A percentile compares a stretch with the other conserved stretches of the same genome.
Evolutionary conservation across 2,113 vertebrate genomes (phyloP).

Genomic region (Malurus cyaneus): DNA sequence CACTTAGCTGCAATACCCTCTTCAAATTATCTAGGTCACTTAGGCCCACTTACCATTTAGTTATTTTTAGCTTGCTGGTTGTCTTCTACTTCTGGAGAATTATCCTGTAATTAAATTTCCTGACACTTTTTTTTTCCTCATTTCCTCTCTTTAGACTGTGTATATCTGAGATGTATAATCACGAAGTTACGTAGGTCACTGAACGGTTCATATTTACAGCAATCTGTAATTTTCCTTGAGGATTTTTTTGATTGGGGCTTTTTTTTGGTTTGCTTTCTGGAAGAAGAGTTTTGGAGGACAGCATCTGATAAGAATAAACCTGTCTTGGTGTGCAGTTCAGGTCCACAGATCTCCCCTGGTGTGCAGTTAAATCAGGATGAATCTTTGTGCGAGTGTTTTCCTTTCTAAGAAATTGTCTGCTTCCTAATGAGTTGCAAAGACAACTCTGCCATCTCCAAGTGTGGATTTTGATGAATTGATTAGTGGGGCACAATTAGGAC

Average conservation of each 20-base stretch:
- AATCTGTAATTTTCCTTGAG: not conserved
- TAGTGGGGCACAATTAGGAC: not conserved
- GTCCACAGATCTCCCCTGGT: not conserved
- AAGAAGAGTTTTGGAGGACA: not conserved
- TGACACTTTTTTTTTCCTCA: not conserved
- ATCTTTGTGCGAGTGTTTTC: not conserved
- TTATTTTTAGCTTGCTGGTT: constrained; percentile 24
- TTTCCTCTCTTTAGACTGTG: not conserved
- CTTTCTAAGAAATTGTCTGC: not conserved
- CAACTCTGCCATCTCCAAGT: rapidly evolving
- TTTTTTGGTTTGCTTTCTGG: not conserved
- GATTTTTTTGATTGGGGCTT: not conserved
- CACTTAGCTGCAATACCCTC: not conserved
- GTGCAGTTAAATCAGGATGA: not conserved
- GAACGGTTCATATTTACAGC: not conserved
- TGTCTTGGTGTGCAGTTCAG: not conserved
- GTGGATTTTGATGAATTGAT: not conserved
- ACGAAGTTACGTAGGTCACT: not conserved
- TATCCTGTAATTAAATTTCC: not conserved
- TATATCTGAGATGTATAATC: not conserved
- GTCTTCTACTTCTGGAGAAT: not conserved
- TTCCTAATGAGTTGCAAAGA: not conserved
- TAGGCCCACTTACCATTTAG: not conserved
- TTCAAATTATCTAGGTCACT: constrained; percentile 20
- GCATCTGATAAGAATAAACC: not conserved